Conservation (phyloP, 2,797 vertebrate genomes). For the Podargus strigoides region DNA sequence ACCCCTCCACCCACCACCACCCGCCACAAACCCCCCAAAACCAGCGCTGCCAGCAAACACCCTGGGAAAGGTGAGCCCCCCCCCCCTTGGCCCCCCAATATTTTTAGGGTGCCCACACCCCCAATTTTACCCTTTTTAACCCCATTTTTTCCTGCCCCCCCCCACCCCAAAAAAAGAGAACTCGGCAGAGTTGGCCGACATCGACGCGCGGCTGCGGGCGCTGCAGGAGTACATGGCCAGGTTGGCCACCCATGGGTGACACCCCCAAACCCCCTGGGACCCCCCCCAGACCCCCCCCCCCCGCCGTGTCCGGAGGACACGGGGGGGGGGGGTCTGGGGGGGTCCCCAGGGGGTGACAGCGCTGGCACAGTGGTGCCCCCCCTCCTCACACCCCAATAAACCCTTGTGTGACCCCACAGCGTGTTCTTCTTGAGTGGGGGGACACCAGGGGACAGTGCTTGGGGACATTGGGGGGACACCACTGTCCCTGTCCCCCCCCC, state of each 20-base stretch:
- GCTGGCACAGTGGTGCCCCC: too few relatives aligned
- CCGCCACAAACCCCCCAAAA: too few relatives aligned
- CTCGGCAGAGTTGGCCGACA: conserved; percentile 84
- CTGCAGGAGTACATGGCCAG: conserved; percentile 91
- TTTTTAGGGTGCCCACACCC: neutral
- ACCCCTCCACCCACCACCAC: too few relatives aligned
- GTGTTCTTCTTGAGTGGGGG: too few relatives aligned
- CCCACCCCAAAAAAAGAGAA: too few relatives aligned
- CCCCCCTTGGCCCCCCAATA: too few relatives aligned
- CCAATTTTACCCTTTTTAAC: neutral
- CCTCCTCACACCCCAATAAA: neutral
- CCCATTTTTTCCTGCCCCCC: neutral
- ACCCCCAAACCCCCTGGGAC: too few relatives aligned
- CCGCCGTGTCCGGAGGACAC: too few relatives aligned
- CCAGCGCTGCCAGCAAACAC: neutral
- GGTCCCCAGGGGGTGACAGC: neutral
- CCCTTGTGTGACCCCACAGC: neutral
- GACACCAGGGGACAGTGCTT: too few relatives aligned
- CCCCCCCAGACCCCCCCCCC: neutral
- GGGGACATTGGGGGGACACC: neutral
- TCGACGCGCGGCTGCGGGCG: conserved; percentile 87
- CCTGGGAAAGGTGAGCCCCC: neutral
- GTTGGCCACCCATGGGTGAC: too few relatives aligned
- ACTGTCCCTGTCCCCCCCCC: too few relatives aligned
- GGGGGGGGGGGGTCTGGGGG: too few relatives aligned